phyloP scores from a whole-genome alignment of 2,113 vertebrate species.

The Oncorhynchus masou region DNA sequence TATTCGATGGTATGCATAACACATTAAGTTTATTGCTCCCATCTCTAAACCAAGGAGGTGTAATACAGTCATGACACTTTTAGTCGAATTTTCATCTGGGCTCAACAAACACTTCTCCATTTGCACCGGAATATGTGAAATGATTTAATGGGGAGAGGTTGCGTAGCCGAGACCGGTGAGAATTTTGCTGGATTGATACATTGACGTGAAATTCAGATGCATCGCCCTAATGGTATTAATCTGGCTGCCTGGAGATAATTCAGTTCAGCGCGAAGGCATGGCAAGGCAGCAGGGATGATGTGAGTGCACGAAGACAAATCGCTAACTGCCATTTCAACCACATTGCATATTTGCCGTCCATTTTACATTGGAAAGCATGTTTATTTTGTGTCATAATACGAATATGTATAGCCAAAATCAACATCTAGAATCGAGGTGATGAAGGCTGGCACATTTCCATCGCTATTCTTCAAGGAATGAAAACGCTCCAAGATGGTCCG shows the following conservation, averaged over 20 bases:
- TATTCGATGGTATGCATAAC: too few relatives aligned
- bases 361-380: conserved; percentile 41
- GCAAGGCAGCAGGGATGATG: conserved; percentile 44
- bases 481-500: conserved; percentile 86
- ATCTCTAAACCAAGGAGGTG: too few relatives aligned
- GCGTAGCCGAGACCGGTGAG: neutral
- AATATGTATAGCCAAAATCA: neutral
- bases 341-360: conserved; percentile 35
- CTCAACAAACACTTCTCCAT: neutral
- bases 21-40: too few relatives aligned
- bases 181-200: conserved; percentile 6
- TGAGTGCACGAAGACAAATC: conserved; percentile 36
- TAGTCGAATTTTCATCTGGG: too few relatives aligned
- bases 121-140: neutral
- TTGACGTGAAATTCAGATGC: conserved; percentile 42
- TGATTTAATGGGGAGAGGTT: neutral
- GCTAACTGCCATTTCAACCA: conserved; percentile 37
- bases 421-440: neutral
- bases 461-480: conserved; percentile 43
- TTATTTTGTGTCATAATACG: neutral
- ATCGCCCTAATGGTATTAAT: conserved; percentile 48
- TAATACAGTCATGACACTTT: too few relatives aligned
- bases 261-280: conserved; percentile 4
- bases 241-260: conserved; percentile 19
- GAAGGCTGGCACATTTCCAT: neutral